Evolutionary conservation across 2,888 invertebrate species (phyloP).

Genomic region (Cheilosia vulpina): DNA sequence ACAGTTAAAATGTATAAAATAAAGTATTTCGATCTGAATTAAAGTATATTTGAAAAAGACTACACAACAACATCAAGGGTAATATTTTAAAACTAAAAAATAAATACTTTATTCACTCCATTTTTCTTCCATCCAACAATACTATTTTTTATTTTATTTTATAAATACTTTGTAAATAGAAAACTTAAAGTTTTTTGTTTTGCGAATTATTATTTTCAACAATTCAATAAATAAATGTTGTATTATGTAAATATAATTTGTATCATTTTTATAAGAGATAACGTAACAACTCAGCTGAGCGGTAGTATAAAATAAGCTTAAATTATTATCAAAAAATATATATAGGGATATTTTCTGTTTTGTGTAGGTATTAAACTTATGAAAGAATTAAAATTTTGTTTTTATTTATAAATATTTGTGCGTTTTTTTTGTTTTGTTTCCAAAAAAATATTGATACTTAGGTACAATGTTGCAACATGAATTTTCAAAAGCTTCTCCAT

Average conservation of each 20-base stretch:
- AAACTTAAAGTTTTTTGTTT: constrained; percentile 21
- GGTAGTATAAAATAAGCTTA: constrained; percentile 57
- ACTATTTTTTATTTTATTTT: constrained; percentile 10
- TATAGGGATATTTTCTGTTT: constrained; percentile 45
- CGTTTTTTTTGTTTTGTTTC: constrained; percentile 64
- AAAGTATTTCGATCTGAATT: constrained; percentile 41
- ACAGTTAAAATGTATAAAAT: constrained; percentile 43
- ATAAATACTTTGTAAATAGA: constrained; percentile 52
- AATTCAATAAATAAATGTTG: constrained; percentile 42
- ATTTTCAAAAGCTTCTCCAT: constrained; percentile 64
- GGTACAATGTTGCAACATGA: constrained; percentile 75
- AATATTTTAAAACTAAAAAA: not conserved
- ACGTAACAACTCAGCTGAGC: constrained; percentile 54
- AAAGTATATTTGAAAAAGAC: constrained; percentile 5
- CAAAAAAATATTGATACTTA: constrained; percentile 72
- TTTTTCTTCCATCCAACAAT: constrained; percentile 14
- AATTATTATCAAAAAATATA: constrained; percentile 68
- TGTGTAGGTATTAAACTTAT: constrained; percentile 27
- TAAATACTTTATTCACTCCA: constrained; percentile 31
- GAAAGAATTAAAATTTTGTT: constrained; percentile 30
- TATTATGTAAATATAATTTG: constrained; percentile 39
- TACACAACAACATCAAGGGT: constrained; percentile 47
- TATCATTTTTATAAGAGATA: constrained; percentile 22
- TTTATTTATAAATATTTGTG: constrained; percentile 65
- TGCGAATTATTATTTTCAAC: constrained; percentile 16